Evolutionary conservation across 2,888 invertebrate species (phyloP).

Genomic region (Stenolophus ochropezus): DNA sequence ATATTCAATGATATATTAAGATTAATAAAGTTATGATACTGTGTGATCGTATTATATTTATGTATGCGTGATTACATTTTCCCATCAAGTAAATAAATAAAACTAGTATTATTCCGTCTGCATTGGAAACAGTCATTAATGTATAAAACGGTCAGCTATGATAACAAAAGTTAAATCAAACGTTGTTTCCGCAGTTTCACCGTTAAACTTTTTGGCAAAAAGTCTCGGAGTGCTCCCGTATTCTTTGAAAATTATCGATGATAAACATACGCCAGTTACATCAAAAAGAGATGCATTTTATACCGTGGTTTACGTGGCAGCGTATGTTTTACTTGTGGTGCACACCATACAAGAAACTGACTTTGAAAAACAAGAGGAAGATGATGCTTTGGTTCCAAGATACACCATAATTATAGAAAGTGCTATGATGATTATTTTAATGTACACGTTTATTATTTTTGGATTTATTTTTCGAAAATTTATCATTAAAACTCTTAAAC

Average conservation of each 20-base stretch:
- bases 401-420: constrained; percentile 51
- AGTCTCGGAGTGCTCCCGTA: constrained; percentile 44
- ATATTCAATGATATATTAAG: constrained; percentile 37
- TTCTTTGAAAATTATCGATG: constrained; percentile 37
- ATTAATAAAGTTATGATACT: constrained; percentile 31
- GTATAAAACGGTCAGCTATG: neutral
- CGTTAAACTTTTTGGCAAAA: constrained; percentile 34
- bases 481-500: constrained; percentile 53
- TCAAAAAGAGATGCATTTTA: constrained; percentile 43
- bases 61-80: constrained; percentile 42
- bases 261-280: constrained; percentile 33
- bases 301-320: constrained; percentile 27
- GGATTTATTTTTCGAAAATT: constrained; percentile 45
- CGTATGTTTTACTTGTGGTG: constrained; percentile 23
- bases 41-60: constrained; percentile 19
- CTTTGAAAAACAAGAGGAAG: neutral
- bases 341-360: constrained; percentile 31
- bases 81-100: constrained; percentile 5
- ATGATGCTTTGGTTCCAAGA: constrained; percentile 35
- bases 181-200: constrained; percentile 40
- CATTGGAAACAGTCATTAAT: constrained; percentile 19
- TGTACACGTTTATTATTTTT: constrained; percentile 50
- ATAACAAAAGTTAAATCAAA: constrained; percentile 43
- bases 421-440: constrained; percentile 40
- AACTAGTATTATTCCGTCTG: neutral